Base-by-base conservation (phyloP, 2,888 invertebrate species). In the Taphrorychus bicolor region DNA sequence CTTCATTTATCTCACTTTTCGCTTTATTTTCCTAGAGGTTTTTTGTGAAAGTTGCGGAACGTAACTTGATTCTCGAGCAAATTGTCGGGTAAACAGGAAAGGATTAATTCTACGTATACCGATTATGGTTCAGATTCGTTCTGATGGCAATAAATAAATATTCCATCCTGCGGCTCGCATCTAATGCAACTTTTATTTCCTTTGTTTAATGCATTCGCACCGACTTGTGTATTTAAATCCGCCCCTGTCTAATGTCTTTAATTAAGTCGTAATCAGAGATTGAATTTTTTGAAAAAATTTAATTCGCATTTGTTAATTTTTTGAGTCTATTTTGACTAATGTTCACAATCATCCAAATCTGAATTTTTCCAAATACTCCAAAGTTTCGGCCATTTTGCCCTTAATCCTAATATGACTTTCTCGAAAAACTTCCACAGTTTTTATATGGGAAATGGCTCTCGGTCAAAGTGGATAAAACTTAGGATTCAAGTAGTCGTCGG, bases 1-100 rank as follows among this genome's bases (percentile, higher is more conserved):
- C 66, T 66, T 66, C 59, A 56, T 23, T 66, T 60, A 23, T 11
- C 41, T 14, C 22, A 32, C 45, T 67, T 66, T 67, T 61, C 24
- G 14, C 54, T 41, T 56, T 60, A 14, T 40, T 61, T 58, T 62
- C 24, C 23, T 11, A 58, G 52, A 52, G 21, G 49, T 59, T 67
- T 67, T 64, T 62, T 61, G 67, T 67, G 67, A 67, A 67, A 67
- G 67, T 58, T 66, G 41, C 22, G 32, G 32, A 60, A 66, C 45
- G 56, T 49, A 54, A 60, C 66, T 57, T 49, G 63, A 57, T 41
- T 56, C n/a, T n/a, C 58, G 49, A 53, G 32, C n/a, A 40, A 24
- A 48, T 18, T 40, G 58, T 42, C 49, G 56, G 40, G 19, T 58
- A 58, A 52, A 64, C 45, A 48, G 65, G 59, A 53, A 59, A 59